Evolutionary conservation across 1,140 invertebrate genomes (phyloP).

Genomic region (Aphidius gifuensis): DNA sequence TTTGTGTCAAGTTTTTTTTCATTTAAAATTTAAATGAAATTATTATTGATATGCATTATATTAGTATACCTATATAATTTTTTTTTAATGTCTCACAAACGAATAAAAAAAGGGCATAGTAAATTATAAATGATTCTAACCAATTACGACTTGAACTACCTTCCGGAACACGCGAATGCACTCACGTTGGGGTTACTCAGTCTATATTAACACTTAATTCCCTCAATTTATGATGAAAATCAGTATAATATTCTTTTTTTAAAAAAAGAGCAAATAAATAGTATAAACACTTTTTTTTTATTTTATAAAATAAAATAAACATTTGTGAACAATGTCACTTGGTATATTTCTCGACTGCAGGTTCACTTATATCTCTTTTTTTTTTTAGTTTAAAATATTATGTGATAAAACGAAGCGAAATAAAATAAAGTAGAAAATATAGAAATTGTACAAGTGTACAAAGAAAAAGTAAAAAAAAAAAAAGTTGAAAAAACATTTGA

Average conservation of each 20-base stretch:
- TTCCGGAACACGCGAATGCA: conserved; percentile 14
- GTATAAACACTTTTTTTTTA: too few relatives aligned
- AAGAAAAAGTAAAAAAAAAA: background rate
- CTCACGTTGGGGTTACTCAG: background rate
- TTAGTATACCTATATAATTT: too few relatives aligned
- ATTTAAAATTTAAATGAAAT: too few relatives aligned
- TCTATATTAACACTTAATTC: too few relatives aligned
- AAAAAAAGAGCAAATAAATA: too few relatives aligned
- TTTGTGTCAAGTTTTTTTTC: too few relatives aligned
- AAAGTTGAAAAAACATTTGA: background rate
- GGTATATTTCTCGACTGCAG: background rate
- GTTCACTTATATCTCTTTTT: background rate
- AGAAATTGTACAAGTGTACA: background rate
- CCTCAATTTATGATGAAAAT: too few relatives aligned
- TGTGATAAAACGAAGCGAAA: conserved; percentile 6
- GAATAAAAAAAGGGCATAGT: background rate
- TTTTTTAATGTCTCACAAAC: too few relatives aligned
- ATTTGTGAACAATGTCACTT: too few relatives aligned
- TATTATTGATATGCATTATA: too few relatives aligned
- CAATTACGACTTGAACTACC: conserved; percentile 10
- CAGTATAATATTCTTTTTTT: too few relatives aligned
- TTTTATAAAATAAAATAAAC: too few relatives aligned
- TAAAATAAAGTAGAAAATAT: background rate
- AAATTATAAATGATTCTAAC: conserved; percentile 8
- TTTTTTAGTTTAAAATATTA: background rate